phyloP scores from a whole-genome alignment of 2,888 invertebrate genomes.

The Coelopa pilipes region DNA sequence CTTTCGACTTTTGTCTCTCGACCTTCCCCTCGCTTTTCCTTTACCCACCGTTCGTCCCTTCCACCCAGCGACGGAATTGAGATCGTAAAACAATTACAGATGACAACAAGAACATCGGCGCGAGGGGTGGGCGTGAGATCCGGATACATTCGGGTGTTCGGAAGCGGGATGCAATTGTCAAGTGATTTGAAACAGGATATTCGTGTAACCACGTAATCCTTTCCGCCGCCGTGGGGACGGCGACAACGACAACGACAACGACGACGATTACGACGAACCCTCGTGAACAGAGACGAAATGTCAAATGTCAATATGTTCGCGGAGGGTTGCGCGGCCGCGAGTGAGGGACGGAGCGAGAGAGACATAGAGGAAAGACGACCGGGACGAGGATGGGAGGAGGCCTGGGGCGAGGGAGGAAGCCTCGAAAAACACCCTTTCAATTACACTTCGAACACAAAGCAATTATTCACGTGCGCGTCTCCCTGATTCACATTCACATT shows the following conservation, averaged over 20 bases:
- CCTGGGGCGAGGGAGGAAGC: background rate
- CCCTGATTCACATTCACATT: too few species aligned
- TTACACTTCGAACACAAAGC: slow-evolving; percentile 59
- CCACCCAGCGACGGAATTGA: background rate
- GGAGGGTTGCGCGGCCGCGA: too few species aligned
- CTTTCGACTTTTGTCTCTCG: too few species aligned
- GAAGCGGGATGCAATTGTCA: slow-evolving; percentile 53
- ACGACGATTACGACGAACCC: background rate
- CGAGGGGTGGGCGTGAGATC: background rate
- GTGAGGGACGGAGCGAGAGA: too few species aligned
- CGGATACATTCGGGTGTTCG: too few species aligned
- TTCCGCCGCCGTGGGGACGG: background rate
- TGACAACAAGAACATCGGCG: slow-evolving; percentile 54
- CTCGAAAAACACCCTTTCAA: slow-evolving; percentile 57
- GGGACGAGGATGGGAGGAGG: too few species aligned
- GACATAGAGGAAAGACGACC: too few species aligned
- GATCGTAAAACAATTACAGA: slow-evolving; percentile 53
- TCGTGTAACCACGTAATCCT: slow-evolving; percentile 62
- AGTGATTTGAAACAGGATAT: slow-evolving; percentile 66
- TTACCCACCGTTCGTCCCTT: background rate
- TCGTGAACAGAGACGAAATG: background rate
- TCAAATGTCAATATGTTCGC: slow-evolving; percentile 1
- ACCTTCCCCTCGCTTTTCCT: background rate
- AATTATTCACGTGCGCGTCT: slow-evolving; percentile 58
- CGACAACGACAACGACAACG: too few species aligned